Evolutionary conservation across 2,888 invertebrate species (phyloP).

Genomic region (Drosophila emarginata): DNA sequence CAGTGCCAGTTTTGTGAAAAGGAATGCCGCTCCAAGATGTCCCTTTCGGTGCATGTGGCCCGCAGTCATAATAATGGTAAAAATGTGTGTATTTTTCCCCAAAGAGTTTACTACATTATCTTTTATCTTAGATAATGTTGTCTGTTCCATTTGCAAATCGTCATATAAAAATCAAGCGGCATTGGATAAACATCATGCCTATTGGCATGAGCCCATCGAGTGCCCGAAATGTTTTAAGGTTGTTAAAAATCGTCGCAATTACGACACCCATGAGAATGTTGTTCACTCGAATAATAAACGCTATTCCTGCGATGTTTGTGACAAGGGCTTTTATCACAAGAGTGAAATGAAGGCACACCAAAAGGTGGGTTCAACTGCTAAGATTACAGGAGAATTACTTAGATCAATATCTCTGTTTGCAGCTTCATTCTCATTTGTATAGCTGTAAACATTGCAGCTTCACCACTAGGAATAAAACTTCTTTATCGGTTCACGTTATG

Average conservation of each 20-base stretch:
- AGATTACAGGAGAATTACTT: background rate
- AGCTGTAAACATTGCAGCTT: slow-evolving; percentile 75
- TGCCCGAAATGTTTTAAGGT: slow-evolving; percentile 73
- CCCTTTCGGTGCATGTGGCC: slow-evolving; percentile 80
- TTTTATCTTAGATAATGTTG: slow-evolving; percentile 54
- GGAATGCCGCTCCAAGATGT: slow-evolving; percentile 77
- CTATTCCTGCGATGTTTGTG: slow-evolving; percentile 73
- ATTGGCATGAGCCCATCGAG: slow-evolving; percentile 69
- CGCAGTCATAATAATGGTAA: slow-evolving; percentile 80
- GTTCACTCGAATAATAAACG: slow-evolving; percentile 78
- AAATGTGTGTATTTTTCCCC: background rate
- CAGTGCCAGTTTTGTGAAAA: slow-evolving; percentile 80
- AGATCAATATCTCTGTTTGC: background rate
- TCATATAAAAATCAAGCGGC: slow-evolving; percentile 65
- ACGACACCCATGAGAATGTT: slow-evolving; percentile 72
- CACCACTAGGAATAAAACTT: slow-evolving; percentile 72
- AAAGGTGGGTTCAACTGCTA: slow-evolving; percentile 36
- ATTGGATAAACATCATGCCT: slow-evolving; percentile 71
- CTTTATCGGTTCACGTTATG: slow-evolving; percentile 75
- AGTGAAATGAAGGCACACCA: slow-evolving; percentile 78
- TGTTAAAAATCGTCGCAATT: slow-evolving; percentile 77
- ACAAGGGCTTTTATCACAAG: slow-evolving; percentile 80
- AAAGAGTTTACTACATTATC: background rate
- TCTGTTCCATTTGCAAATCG: slow-evolving; percentile 68
- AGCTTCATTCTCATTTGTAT: slow-evolving; percentile 65